phyloP scores from a whole-genome alignment of 2,888 invertebrate species.

The Eupeodes latifasciatus region DNA sequence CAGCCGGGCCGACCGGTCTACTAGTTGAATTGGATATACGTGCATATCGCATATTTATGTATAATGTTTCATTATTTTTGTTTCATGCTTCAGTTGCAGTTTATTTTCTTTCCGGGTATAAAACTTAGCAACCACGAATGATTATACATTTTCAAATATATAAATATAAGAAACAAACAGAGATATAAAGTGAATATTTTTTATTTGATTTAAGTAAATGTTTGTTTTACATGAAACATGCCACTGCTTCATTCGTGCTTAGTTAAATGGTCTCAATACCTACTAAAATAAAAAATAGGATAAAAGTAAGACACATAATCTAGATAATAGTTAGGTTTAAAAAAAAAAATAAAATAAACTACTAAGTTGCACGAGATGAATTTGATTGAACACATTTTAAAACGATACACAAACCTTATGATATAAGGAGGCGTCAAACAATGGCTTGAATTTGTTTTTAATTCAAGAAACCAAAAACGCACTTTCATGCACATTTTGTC shows the following conservation, averaged over 20 bases:
- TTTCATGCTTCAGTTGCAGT: slow-evolving; percentile 51
- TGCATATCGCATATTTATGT: background rate
- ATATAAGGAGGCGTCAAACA: too few species aligned
- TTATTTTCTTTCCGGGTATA: slow-evolving; percentile 45
- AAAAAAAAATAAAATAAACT: too few species aligned
- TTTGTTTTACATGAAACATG: slow-evolving; percentile 29
- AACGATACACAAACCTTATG: too few species aligned
- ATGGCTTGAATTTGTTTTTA: too few species aligned
- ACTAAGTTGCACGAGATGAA: too few species aligned
- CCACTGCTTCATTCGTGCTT: background rate
- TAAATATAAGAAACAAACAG: background rate
- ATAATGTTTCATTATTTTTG: background rate
- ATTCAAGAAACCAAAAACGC: too few species aligned
- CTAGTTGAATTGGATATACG: slow-evolving; percentile 2
- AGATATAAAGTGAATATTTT: background rate
- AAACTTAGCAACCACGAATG: slow-evolving; percentile 40
- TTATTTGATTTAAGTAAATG: slow-evolving; percentile 32
- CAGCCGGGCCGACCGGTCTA: background rate
- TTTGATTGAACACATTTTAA: too few species aligned
- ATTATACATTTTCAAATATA: slow-evolving; percentile 29
- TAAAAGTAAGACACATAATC: background rate
- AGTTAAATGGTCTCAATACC: too few species aligned
- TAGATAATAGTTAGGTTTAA: too few species aligned
- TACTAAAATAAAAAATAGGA: background rate
- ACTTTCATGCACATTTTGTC: too few species aligned